Evolutionary conservation across 2,888 invertebrate genomes (phyloP).

Genomic region (Loripinus fragilis): DNA sequence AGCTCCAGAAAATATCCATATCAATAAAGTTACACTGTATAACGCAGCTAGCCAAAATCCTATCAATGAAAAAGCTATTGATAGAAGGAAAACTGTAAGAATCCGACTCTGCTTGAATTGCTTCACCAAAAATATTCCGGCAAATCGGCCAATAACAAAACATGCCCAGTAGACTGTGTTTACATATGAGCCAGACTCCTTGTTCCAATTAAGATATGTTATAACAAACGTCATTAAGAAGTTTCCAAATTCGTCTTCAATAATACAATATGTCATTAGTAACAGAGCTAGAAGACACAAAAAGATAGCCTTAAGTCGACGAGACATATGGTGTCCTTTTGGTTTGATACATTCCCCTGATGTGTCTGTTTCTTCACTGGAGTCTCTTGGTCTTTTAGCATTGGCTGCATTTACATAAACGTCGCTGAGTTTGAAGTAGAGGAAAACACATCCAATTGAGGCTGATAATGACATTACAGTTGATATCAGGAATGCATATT

Average conservation of each 20-base stretch:
- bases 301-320: neutral
- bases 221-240: conserved; percentile 1
- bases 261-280: neutral
- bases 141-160: conserved; percentile 2
- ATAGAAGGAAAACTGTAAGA: neutral
- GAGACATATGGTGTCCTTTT: neutral
- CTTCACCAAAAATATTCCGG: neutral
- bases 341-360: neutral
- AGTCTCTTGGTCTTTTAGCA: neutral
- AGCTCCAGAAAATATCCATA: neutral
- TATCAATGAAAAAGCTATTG: neutral
- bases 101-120: neutral
- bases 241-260: neutral
- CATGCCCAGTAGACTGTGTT: neutral
- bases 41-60: neutral
- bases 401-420: neutral
- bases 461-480: neutral
- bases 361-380: neutral
- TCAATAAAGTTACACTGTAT: neutral
- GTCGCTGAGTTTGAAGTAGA: neutral
- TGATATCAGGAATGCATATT: neutral
- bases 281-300: neutral
- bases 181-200: neutral
- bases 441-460: neutral
- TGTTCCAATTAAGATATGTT: neutral